Percentiles rank a stretch among this genome's conserved stretches.
Conservation (phyloP, 2,797 vertebrate genomes). For the Zenarchopterus dispar region DNA sequence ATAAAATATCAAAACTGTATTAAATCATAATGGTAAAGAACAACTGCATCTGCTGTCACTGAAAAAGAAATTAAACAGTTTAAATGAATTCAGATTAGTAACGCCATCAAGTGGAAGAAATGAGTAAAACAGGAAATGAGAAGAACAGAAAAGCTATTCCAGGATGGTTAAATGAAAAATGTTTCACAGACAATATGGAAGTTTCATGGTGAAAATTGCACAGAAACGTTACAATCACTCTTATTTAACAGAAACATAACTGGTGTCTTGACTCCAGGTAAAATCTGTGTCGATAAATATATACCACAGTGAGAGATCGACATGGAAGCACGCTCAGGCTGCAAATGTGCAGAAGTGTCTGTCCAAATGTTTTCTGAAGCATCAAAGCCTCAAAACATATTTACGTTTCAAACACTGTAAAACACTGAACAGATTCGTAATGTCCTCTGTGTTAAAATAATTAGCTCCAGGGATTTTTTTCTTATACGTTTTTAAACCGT, state of each 20-base stretch:
- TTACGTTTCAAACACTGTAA: no score
- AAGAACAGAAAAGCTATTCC: neutral
- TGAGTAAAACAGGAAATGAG: slow-evolving; percentile 8
- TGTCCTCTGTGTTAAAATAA: no score
- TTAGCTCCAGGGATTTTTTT: no score
- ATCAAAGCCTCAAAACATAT: no score
- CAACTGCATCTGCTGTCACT: neutral
- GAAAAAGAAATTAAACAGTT: slow-evolving; percentile 3
- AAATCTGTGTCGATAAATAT: slow-evolving; percentile 19
- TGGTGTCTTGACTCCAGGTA: slow-evolving; percentile 12
- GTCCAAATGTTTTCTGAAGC: no score
- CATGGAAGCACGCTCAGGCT: slow-evolving; percentile 14
- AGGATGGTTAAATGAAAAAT: slow-evolving; percentile 18
- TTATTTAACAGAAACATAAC: slow-evolving; percentile 22
- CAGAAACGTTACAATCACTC: slow-evolving; percentile 35
- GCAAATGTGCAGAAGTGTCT: neutral
- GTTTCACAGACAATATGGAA: slow-evolving; percentile 6
- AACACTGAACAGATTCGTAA: no score
- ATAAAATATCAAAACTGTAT: slow-evolving; percentile 28
- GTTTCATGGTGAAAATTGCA: slow-evolving; percentile 40
- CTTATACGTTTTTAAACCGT: no score
- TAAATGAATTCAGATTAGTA: slow-evolving; percentile 36
- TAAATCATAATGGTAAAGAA: neutral
- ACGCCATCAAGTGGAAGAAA: slow-evolving; percentile 59
- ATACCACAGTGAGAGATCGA: slow-evolving; percentile 16